Evolutionary conservation across 2,888 invertebrate genomes (phyloP).

Genomic region (Epirrhoe alternata): DNA sequence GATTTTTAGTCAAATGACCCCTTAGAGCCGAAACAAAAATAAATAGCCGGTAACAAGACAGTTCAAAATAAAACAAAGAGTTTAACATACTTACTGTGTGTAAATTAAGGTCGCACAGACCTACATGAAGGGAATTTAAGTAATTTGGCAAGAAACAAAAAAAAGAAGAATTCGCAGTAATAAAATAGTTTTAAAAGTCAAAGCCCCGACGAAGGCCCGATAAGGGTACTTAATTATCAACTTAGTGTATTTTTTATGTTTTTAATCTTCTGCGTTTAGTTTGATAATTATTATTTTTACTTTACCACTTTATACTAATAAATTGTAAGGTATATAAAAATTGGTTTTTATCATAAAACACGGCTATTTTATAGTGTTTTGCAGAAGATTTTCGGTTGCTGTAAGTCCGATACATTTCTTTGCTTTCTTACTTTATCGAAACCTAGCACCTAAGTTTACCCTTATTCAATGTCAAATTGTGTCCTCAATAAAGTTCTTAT

Average conservation of each 20-base stretch:
- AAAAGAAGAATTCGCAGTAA: background rate
- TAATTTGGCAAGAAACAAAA: background rate
- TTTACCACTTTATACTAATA: no score
- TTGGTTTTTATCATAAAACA: no score
- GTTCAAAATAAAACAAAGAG: slow-evolving; percentile 2
- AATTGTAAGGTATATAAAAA: no score
- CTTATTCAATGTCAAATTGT: no score
- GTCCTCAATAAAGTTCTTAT: no score
- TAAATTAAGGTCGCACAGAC: background rate
- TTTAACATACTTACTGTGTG: slow-evolving; percentile 41
- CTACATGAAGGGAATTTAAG: background rate
- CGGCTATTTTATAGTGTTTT: no score
- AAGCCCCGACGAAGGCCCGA: background rate
- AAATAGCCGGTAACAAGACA: background rate
- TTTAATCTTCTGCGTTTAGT: background rate
- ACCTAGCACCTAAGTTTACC: no score
- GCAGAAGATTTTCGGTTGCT: no score
- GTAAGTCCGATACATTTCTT: no score
- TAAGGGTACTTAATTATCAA: background rate
- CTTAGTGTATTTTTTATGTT: background rate
- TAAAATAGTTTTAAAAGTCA: background rate
- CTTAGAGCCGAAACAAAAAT: slow-evolving; percentile 23
- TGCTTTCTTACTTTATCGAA: no score
- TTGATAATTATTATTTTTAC: no score
- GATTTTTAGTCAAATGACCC: slow-evolving; percentile 57